phyloP scores from a whole-genome alignment of 2,797 vertebrate species.

The Chelon auratus region DNA sequence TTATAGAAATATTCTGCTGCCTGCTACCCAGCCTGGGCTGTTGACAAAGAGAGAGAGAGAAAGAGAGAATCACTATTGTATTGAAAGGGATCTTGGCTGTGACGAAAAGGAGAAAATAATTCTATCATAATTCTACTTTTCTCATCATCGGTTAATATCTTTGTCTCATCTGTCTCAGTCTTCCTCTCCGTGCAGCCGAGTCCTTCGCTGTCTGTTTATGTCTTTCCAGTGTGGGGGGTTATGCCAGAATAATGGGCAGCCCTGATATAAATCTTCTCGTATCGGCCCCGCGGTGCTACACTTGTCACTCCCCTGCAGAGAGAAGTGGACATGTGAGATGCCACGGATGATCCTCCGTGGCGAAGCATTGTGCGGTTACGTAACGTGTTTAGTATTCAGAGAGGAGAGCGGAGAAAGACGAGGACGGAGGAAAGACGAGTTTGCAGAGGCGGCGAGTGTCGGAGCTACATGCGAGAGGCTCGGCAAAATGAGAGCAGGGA shows the following conservation, averaged over 20 bases:
- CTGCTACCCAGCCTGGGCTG: slow-evolving; percentile 37
- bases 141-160: slow-evolving; percentile 38
- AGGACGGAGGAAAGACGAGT: slow-evolving; percentile 9
- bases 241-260: slow-evolving; percentile 43
- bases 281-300: slow-evolving; percentile 47
- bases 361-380: slow-evolving; percentile 50
- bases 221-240: slow-evolving; percentile 31
- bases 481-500: slow-evolving; percentile 14
- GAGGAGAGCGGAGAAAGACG: slow-evolving; percentile 29
- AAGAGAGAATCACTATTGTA: slow-evolving; percentile 1
- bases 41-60: slow-evolving; percentile 18
- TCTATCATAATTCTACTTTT: slow-evolving; percentile 37
- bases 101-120: slow-evolving; percentile 32
- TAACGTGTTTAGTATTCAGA: slow-evolving; percentile 70
- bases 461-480: slow-evolving; percentile 15
- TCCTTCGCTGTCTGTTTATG: slow-evolving; percentile 29
- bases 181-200: slow-evolving; percentile 2
- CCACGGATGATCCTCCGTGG: slow-evolving; percentile 59
- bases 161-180: slow-evolving; percentile 37
- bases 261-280: slow-evolving; percentile 60
- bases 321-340: slow-evolving; percentile 60
- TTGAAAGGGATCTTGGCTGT: slow-evolving; percentile 15
- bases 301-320: slow-evolving; percentile 66
- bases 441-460: slow-evolving; percentile 34
- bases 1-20: slow-evolving; percentile 63